Conservation (phyloP, 2,888 invertebrate genomes). For the Amblyjoppa fuscipennis region DNA sequence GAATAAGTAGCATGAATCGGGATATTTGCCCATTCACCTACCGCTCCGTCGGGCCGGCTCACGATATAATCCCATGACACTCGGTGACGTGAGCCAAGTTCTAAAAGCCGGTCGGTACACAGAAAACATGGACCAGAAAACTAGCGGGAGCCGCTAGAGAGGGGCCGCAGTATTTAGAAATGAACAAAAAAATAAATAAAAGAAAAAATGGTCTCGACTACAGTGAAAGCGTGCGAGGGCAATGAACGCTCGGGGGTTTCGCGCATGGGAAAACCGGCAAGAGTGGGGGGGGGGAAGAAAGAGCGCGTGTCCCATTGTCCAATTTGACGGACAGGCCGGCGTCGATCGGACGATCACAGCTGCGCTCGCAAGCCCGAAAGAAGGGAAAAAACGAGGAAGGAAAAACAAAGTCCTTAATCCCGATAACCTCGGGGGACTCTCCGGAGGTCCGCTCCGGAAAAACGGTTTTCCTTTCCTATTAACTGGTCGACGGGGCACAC, state of each 20-base stretch:
- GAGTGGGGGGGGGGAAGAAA: constrained; percentile 17
- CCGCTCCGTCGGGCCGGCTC: constrained; percentile 18
- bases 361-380: constrained; percentile 54
- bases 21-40: constrained; percentile 48
- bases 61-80: constrained; percentile 60
- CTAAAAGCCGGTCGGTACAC: constrained; percentile 27
- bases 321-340: constrained; percentile 68
- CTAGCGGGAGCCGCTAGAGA: constrained; percentile 33
- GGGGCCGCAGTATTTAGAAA: constrained; percentile 55
- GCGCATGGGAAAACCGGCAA: constrained; percentile 8
- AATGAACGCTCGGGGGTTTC: constrained; percentile 36
- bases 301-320: constrained; percentile 76
- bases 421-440: constrained; percentile 57
- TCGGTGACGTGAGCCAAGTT: constrained; percentile 57
- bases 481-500: constrained; percentile 55
- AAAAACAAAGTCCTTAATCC: constrained; percentile 71
- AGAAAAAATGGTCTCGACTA: constrained; percentile 59
- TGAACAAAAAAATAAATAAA: constrained; percentile 45
- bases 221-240: constrained; percentile 46
- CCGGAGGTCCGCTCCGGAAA: constrained; percentile 40
- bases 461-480: constrained; percentile 66
- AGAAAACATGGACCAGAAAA: constrained; percentile 41
- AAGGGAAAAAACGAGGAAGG: constrained; percentile 49
- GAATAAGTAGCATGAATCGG: constrained; percentile 45
- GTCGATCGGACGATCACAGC: constrained; percentile 48